A percentile compares a stretch with the other conserved stretches of the same genome.
These are phyloP conservation scores for Phrynosoma platyrhinos DNA, from an alignment of 2,113 vertebrate species.

Conservation along the genomic window DNA sequence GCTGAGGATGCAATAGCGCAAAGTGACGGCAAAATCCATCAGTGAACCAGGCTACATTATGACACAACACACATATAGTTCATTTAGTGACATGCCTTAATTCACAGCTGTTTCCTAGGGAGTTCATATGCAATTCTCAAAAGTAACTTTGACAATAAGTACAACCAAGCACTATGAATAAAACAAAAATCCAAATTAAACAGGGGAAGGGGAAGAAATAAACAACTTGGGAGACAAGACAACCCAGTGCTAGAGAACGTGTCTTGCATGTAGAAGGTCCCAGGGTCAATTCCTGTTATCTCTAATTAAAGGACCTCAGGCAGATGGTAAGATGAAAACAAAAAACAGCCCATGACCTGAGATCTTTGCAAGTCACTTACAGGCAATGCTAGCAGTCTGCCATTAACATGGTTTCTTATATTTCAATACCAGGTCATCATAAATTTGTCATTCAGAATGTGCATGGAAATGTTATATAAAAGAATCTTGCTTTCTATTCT, in stretches of 20 bases:
- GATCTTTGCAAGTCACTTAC: not conserved
- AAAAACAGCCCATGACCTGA: not conserved
- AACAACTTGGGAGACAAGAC: not conserved
- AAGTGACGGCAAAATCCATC: no score
- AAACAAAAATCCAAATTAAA: not conserved
- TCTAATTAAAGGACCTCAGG: not conserved
- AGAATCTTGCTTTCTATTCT: not conserved
- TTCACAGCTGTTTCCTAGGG: not conserved
- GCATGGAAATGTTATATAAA: not conserved
- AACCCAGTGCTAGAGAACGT: not conserved
- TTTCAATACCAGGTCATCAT: not conserved
- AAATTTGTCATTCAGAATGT: not conserved
- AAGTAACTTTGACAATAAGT: slow-evolving; percentile 2
- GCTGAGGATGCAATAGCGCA: no score
- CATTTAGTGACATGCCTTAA: slow-evolving; percentile 15
- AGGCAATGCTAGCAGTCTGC: not conserved
- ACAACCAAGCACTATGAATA: not conserved
- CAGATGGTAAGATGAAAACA: not conserved
- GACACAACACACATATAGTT: not conserved
- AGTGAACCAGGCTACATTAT: no score
- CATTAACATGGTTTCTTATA: not conserved
- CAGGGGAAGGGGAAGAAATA: not conserved
- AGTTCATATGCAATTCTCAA: not conserved
- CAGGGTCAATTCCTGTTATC: no score
- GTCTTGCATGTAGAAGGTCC: not conserved